Evolutionary conservation across 2,888 invertebrate genomes (phyloP), one percentile per base, ranked within the genome.

Genomic region (Cremastinae sp.): DNA sequence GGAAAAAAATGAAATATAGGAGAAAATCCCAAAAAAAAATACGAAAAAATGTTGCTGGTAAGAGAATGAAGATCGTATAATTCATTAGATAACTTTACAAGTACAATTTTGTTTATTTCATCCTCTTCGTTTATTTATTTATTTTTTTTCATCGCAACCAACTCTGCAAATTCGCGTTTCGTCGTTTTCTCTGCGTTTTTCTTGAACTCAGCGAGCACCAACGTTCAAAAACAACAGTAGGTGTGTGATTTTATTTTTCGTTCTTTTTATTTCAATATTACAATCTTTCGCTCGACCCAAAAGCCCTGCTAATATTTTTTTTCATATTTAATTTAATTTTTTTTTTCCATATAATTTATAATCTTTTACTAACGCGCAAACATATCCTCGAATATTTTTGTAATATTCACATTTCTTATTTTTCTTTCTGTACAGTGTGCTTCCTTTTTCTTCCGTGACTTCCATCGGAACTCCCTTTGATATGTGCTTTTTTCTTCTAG

Each of bases 31-130:
- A 22, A n/a, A 43, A 49, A 3, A 10, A 58, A 37, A 49, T 28
- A 9, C 22, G 18, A 37, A 68, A 62, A 51, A 51, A 39, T 71
- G 72, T 70, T 5, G 58, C 75, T 83, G 83, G 77, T 82, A 83
- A 86, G 83, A 86, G 83, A 86, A 85, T 86, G 80, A 85, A 86
- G 82, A 84, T 85, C 82, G 81, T 86, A 82, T 86, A 86, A 86
- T 87, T 87, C 83, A 82, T 70, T 82, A 83, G 78, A 84, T 82
- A 83, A 80, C 73, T 81, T 83, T 79, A 84, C 82, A 81, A 84
- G 78, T 84, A 84, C 85, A 84, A 84, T 79, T 72, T 35, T 12
- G 53, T 56, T 45, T n/a, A 22, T 61, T 20, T 65, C 41, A 9
- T 64, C 12, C n/a, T 59, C 37, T 3, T 28, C 5, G 28, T 28